Evolutionary conservation across 2,113 vertebrate species (phyloP), one percentile per base, ranked within the genome.

Genomic region (Coryphaenoides rupestris): DNA sequence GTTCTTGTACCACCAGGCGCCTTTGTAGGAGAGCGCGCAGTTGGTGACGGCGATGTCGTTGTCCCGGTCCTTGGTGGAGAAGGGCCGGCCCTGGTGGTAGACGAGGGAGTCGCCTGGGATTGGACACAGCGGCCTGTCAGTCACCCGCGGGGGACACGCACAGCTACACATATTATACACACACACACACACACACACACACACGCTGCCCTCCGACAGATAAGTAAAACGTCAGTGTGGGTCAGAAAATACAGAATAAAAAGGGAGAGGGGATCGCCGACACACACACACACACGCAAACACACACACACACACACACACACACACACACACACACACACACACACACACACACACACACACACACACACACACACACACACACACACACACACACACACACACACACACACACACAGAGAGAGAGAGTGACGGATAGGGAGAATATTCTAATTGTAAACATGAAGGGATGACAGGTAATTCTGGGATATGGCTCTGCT

Each of bases 1-100:
- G 87, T 99, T 99, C 90, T 98, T 99, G 7, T 97, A 99, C 97
- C 97, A 99, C 97, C 97, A 99, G 4, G 96, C 97, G 60, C 97
- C 97, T 89, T 98, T 99, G 88, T 99, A 99, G 2, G 97, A 98
- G 89, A 94, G 88, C 75, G 97, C 97, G 17, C 97, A 99, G 89
- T 99, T 99, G 73, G 96, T 99, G 61, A 99, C 95, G 1, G 97
- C 97, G 0, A 98, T 93, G 1, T 99, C 97, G 0, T 99, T 99
- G 89, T 99, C 97, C 81, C 93, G 92, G 87, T 99, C 97, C 90
- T 95, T 93, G 6, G 97, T 98, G 70, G 97, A 99, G 89, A 99
- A 99, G 22, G 96, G 96, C 1, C 96, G 92, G n/a, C 95, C 95
- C 80, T 98, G 96, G 75, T 99, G 97, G 74, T 99, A 99, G 83